Percentiles rank a stretch among this genome's conserved stretches.
Conservation (phyloP, 2,888 invertebrate species). For the Hyles lineata region DNA sequence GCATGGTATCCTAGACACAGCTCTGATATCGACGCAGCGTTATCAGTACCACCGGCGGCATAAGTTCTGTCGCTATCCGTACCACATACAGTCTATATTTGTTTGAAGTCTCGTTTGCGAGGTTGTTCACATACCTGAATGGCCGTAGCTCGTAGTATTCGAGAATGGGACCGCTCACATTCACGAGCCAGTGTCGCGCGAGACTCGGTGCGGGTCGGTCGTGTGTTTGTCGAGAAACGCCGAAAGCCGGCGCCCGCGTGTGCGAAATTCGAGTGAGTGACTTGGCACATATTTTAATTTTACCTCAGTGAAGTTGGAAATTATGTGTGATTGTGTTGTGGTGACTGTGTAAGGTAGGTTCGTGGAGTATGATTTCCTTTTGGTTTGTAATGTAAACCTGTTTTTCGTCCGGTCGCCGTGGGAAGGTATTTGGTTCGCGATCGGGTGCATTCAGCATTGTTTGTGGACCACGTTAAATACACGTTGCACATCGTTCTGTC, state of each 20-base stretch:
- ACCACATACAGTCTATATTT: slow-evolving; percentile 58
- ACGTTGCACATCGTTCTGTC: neutral
- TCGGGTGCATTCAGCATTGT: slow-evolving; percentile 47
- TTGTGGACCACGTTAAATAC: slow-evolving; percentile 33
- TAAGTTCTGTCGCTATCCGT: slow-evolving; percentile 58
- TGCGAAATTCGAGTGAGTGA: slow-evolving; percentile 47
- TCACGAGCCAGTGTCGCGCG: slow-evolving; percentile 67
- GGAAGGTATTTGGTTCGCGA: slow-evolving; percentile 73
- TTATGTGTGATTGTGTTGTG: slow-evolving; percentile 62
- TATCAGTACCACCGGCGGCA: slow-evolving; percentile 63
- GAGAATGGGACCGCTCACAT: slow-evolving; percentile 72
- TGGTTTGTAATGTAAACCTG: slow-evolving; percentile 75
- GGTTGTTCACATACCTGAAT: slow-evolving; percentile 82
- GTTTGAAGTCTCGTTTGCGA: slow-evolving; percentile 55
- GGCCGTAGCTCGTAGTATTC: slow-evolving; percentile 79
- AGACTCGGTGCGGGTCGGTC: slow-evolving; percentile 43
- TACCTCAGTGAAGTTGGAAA: slow-evolving; percentile 69
- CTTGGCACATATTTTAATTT: slow-evolving; percentile 61
- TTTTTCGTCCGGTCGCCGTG: slow-evolving; percentile 79
- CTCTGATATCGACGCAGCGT: slow-evolving; percentile 83
- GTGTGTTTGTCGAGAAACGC: slow-evolving; percentile 42
- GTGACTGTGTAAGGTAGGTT: slow-evolving; percentile 66
- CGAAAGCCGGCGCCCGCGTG: slow-evolving; percentile 62
- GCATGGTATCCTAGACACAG: slow-evolving; percentile 78
- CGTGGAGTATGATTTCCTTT: slow-evolving; percentile 71